These are phyloP conservation scores for Meloe dianella DNA, from an alignment of 2,888 invertebrate species.

Conservation along the genomic window DNA sequence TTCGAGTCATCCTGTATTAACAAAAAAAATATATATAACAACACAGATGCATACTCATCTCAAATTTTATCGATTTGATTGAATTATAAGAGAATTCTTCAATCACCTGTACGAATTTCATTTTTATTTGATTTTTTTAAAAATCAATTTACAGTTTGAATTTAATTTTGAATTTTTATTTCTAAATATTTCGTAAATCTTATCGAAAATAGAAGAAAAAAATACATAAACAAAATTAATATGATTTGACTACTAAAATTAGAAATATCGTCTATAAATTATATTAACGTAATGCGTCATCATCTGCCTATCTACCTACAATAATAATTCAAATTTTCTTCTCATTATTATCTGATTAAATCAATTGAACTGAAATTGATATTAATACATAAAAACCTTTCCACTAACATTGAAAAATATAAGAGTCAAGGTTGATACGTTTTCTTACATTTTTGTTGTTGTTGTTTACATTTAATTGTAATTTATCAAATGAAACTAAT, in stretches of 20 bases:
- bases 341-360: neutral
- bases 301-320: neutral
- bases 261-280: neutral
- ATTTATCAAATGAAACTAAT: neutral
- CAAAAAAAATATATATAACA: too few relatives aligned
- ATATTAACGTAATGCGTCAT: neutral
- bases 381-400: too few relatives aligned
- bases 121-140: too few relatives aligned
- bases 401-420: neutral
- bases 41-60: neutral
- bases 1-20: too few relatives aligned
- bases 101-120: neutral
- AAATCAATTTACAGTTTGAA: too few relatives aligned
- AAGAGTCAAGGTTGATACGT: conserved; percentile 27
- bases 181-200: neutral
- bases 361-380: too few relatives aligned
- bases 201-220: neutral
- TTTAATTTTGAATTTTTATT: too few relatives aligned
- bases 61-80: too few relatives aligned
- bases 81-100: too few relatives aligned
- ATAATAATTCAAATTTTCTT: neutral
- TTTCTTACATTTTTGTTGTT: conserved; percentile 1
- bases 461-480: neutral
- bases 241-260: neutral
- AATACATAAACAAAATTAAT: neutral